phyloP scores from a whole-genome alignment of 2,888 invertebrate genomes.

The Zhuqinia jingwanae region DNA sequence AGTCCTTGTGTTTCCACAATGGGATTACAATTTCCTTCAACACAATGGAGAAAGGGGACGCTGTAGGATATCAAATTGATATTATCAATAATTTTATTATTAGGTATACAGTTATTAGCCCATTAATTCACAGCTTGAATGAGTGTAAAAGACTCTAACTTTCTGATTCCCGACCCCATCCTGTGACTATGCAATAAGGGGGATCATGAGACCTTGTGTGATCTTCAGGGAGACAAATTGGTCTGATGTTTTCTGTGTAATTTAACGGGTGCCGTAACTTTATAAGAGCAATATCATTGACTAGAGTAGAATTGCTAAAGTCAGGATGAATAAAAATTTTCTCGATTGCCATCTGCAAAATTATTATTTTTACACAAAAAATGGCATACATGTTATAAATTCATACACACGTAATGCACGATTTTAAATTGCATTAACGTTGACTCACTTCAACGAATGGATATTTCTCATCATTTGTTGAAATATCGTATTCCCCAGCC shows the following conservation, averaged over 20 bases:
- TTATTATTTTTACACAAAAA: no score
- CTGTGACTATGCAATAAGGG: slow-evolving; percentile 81
- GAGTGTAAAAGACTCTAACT: slow-evolving; percentile 79
- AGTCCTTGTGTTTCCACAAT: slow-evolving; percentile 81
- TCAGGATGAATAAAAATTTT: slow-evolving; percentile 80
- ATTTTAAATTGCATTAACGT: no score
- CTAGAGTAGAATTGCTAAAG: slow-evolving; percentile 80
- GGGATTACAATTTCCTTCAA: slow-evolving; percentile 82
- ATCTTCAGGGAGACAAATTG: slow-evolving; percentile 80
- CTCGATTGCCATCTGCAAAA: slow-evolving; percentile 64
- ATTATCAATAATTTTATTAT: no score
- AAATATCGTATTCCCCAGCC: slow-evolving; percentile 81
- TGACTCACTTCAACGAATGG: slow-evolving; percentile 81
- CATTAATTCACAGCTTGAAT: neutral
- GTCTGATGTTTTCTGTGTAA: slow-evolving; percentile 80
- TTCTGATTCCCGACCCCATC: slow-evolving; percentile 81
- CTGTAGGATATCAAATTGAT: slow-evolving; percentile 79
- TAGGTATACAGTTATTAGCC: neutral
- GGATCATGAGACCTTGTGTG: neutral
- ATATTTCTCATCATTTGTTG: slow-evolving; percentile 80
- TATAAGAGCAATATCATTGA: slow-evolving; percentile 81
- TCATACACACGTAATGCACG: no score
- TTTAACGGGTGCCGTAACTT: slow-evolving; percentile 79
- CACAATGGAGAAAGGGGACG: slow-evolving; percentile 81
- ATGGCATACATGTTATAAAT: no score